These are phyloP conservation scores for Leptinotarsa juncta DNA, from an alignment of 2,888 invertebrate species.

Conservation along the genomic window DNA sequence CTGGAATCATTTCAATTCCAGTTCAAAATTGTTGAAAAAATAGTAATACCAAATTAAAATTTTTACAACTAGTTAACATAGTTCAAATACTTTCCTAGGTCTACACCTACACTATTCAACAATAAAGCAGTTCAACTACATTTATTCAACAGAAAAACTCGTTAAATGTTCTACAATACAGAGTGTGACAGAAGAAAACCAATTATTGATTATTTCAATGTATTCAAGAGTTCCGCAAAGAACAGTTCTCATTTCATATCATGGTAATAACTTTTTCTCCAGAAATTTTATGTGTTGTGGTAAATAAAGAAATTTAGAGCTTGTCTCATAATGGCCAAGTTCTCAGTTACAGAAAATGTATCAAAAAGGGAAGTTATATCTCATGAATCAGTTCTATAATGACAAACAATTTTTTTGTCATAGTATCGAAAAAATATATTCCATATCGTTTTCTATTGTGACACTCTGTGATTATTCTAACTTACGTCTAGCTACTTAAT, in stretches of 20 bases:
- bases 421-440: no score
- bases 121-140: conserved; percentile 30
- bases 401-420: no score
- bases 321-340: no score
- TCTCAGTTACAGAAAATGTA: no score
- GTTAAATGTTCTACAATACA: not conserved
- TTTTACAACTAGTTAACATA: conserved; percentile 40
- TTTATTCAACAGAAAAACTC: not conserved
- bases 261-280: no score
- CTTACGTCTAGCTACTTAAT: not conserved
- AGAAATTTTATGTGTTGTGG: no score
- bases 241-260: not conserved
- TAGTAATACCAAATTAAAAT: conserved; percentile 27
- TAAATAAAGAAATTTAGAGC: no score
- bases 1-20: conserved; percentile 39
- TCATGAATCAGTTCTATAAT: no score
- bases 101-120: conserved; percentile 28
- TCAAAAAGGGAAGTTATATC: no score
- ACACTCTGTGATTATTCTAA: not conserved
- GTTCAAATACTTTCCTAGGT: conserved; percentile 22
- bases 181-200: not conserved
- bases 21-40: conserved; percentile 28
- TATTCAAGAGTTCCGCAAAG: not conserved
- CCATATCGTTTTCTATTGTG: not conserved
- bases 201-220: not conserved